Evolutionary conservation across 2,888 invertebrate species (phyloP).

Genomic region (Ellobium chinense): DNA sequence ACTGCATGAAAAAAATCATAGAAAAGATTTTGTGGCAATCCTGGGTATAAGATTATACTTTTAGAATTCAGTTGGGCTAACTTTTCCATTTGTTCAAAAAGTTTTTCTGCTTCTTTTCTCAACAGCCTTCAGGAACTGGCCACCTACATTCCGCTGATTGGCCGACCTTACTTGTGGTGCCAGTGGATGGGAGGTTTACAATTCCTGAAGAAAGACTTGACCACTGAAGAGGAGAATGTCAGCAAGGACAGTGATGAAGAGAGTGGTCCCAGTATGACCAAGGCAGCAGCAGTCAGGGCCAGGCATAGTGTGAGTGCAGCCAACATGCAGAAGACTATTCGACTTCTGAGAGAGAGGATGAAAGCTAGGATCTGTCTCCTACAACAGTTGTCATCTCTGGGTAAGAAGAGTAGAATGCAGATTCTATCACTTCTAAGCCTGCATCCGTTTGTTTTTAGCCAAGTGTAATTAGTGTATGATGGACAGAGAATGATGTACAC

Average conservation of each 20-base stretch:
- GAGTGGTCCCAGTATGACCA: background rate
- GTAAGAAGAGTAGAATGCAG: too few relatives aligned
- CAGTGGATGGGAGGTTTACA: constrained; percentile 93
- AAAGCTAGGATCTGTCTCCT: constrained; percentile 88
- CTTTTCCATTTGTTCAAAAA: background rate
- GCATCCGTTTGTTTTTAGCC: too few relatives aligned
- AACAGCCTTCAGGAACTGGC: constrained; percentile 78
- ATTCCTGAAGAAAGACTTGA: constrained; percentile 80
- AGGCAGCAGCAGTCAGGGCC: constrained; percentile 50
- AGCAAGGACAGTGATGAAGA: constrained; percentile 2
- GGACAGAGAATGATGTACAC: too few relatives aligned
- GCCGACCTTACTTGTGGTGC: constrained; percentile 93
- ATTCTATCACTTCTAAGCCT: too few relatives aligned
- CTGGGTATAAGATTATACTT: too few relatives aligned
- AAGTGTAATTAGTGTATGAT: too few relatives aligned
- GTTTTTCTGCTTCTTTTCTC: background rate
- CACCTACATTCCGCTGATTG: constrained; percentile 81
- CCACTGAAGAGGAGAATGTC: background rate
- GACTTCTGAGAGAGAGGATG: constrained; percentile 86
- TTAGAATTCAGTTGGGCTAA: too few relatives aligned
- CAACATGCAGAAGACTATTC: constrained; percentile 88
- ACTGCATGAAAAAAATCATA: too few relatives aligned
- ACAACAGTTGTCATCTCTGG: constrained; percentile 86
- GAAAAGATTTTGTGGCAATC: too few relatives aligned
- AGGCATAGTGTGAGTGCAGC: constrained; percentile 80